Base-by-base conservation (phyloP, 1,140 invertebrate genomes). In the Hyposmocoma kahamanoa region DNA sequence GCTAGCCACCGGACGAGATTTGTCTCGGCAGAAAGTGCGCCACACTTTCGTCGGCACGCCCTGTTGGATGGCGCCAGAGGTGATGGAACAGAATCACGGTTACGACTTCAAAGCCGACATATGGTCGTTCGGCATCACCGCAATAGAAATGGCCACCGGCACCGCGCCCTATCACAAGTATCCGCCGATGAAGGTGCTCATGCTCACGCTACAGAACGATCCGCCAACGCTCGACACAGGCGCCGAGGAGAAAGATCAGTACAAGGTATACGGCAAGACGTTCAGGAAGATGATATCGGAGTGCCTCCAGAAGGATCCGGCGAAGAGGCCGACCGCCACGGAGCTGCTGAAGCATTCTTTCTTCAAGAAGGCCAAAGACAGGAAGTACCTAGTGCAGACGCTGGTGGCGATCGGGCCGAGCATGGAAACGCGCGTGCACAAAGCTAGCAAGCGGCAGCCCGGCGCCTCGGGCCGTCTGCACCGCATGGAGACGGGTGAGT, bases 71-170 rank as follows among this genome's bases (percentile, higher is more conserved):
- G 98, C 98, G 17, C 98, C 98, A 13, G 98, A 99, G 89, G 97
- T 99, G 49, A 99, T 99, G 97, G 97, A 99, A 87, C 97, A 98
- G 91, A 97, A 99, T 75, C 97, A 97, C 79, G 98, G 98, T 0
- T 99, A 99, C 79, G 98, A 99, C 78, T 99, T 98, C 84, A 99
- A 99, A 86, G 98, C 98, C 1, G 98, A 99, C 76, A 99, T 99
- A 59, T 99, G 98, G 98, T 98, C 97, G 24, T 95, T 99, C 83
- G 98, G 98, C 13, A 99, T 99, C 42, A 99, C 98, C 2, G 98
- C 98, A 0, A 99, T 99, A 59, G 98, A 99, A 88, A 94, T 99
- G 92, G 98, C 98, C 0, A 98, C 97, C 15, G 98, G 98, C 18
- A 99, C 97, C 11, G 98, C 98, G 1, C 98, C 98, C 0, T 99